A percentile compares a stretch with the other conserved stretches of the same genome.
These are phyloP conservation scores for Gobio gobio DNA, from an alignment of 2,113 vertebrate genomes.

Conservation along the genomic window DNA sequence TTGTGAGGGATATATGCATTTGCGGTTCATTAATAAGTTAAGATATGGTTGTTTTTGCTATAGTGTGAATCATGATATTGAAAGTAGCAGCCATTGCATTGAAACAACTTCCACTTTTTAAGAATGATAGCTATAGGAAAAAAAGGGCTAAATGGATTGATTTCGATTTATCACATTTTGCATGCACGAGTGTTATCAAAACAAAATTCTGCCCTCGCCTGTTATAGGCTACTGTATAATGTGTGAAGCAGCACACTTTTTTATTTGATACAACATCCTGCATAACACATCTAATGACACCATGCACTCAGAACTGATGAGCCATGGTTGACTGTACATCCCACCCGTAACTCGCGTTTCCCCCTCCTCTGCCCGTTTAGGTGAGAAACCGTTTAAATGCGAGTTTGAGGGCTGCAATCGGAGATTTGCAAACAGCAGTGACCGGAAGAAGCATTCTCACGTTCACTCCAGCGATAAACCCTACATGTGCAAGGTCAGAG, in stretches of 20 bases:
- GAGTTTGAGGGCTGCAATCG: conserved; percentile 78
- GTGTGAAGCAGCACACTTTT: conserved; percentile 29
- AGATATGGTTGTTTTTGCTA: neutral
- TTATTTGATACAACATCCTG: conserved; percentile 30
- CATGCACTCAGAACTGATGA: conserved; percentile 29
- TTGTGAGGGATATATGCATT: neutral
- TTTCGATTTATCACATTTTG: neutral
- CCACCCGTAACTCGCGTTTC: conserved; percentile 66
- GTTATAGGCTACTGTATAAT: neutral
- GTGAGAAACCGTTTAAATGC: conserved; percentile 80
- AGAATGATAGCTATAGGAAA: too few species aligned
- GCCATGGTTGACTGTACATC: conserved; percentile 35
- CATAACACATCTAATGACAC: conserved; percentile 26
- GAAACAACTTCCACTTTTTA: neutral
- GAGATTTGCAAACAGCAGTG: conserved; percentile 77
- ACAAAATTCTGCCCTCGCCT: neutral
- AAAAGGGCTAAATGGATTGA: neutral
- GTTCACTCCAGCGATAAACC: conserved; percentile 75
- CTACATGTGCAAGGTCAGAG: conserved; percentile 72
- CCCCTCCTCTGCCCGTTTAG: conserved; percentile 71
- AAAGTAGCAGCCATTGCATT: neutral
- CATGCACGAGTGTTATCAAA: neutral
- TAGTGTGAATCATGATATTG: neutral
- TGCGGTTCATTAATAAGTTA: neutral
- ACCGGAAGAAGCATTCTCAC: conserved; percentile 75